Base-by-base conservation (phyloP, 1,140 invertebrate genomes). In the Pissodes strobi region DNA sequence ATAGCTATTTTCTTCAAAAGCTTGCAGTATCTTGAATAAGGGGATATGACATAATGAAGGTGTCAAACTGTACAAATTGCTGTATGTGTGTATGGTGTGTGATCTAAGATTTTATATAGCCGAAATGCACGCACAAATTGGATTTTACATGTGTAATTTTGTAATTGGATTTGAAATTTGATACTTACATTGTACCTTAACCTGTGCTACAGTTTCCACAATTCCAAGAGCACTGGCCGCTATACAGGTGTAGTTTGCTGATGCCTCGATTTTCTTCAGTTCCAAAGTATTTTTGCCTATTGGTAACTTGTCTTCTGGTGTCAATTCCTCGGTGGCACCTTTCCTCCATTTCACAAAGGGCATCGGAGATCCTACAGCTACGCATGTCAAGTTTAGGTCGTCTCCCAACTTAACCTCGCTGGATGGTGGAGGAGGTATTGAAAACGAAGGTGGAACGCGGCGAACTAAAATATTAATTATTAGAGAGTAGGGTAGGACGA, bases 311-410 rank as follows among this genome's bases (percentile, higher is more conserved):
- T 94, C 91, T 76, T 93, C 90, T 0, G 91, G 90, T 0, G 91
- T 93, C 17, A 95, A 77, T 78, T 94, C 92, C 72, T 86, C 85
- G 2, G 86, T 86, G 15, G 86, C 83, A 75, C 90, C 94, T 80
- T 93, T 92, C 59, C 91, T 87, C 95, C 95, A 99, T 79, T 94
- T 96, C 45, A 99, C 95, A 71, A 87, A 90, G 0, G 97, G 97
- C 94, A 98, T 97, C 0, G 97, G 97, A 0, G 96, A 94, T 0
- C 97, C 97, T 5, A 94, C 90, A 12, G 96, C 97, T 10, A 98
- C 94, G 77, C 97, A 99, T 37, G 94, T 96, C 43, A 99, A 81
- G 78, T 97, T 98, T 43, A 98, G 80, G 72, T 89, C 89, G 0
- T 88, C 88, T 5, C 94, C 94, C 12, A 95, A 82, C 87, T 92